Evolutionary conservation across 2,888 invertebrate genomes (phyloP).

Genomic region (Scotopteryx bipunctaria): DNA sequence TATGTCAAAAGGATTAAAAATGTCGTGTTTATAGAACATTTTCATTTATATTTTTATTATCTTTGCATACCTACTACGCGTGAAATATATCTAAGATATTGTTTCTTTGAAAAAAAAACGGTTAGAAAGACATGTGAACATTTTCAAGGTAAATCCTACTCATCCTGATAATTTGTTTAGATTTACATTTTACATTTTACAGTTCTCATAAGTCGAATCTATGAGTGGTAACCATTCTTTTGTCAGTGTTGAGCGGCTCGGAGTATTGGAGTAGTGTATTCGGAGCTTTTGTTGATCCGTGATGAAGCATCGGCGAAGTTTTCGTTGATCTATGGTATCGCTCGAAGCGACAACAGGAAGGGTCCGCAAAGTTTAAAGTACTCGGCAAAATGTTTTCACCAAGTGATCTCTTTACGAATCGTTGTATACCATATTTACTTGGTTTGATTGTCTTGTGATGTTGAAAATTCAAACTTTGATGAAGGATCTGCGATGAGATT

Average conservation of each 20-base stretch:
- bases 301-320: conserved; percentile 37
- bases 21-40: not conserved
- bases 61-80: too few species aligned
- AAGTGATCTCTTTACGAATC: conserved; percentile 64
- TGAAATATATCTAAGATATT: too few species aligned
- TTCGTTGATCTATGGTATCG: conserved; percentile 44
- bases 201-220: not conserved
- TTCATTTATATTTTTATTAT: not conserved
- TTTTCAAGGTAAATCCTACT: too few species aligned
- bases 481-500: conserved; percentile 29
- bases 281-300: conserved; percentile 6
- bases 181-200: too few species aligned
- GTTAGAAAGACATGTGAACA: too few species aligned
- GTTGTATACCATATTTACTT: conserved; percentile 59
- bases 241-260: not conserved
- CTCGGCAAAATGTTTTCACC: conserved; percentile 66
- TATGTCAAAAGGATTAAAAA: not conserved
- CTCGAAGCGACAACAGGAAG: conserved; percentile 60
- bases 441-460: conserved; percentile 54
- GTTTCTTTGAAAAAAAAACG: too few species aligned
- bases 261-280: not conserved
- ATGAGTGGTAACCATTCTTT: not conserved
- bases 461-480: conserved; percentile 33
- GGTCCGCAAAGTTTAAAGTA: conserved; percentile 67
- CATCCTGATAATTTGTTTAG: too few species aligned